Base-by-base conservation (phyloP, 1,140 invertebrate species). In the Tetramorium simillimum region DNA sequence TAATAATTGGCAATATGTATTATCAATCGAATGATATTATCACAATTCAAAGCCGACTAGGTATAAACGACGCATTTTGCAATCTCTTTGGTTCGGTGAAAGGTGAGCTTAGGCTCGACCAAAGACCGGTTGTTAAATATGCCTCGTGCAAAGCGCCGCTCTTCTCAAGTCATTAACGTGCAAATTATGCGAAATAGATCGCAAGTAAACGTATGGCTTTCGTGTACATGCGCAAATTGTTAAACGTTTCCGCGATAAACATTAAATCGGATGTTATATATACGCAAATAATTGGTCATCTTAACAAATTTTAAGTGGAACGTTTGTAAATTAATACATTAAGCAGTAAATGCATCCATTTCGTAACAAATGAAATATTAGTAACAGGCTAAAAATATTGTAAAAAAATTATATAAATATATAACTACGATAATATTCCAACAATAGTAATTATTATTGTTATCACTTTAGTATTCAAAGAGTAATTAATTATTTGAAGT, bases 101-200 rank as follows among this genome's bases (percentile, higher is more conserved):
- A 90, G 89, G 89, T 90, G 78, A 88, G 72, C 56, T 86, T 85
- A 89, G 85, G 78, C 77, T 86, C 85, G 85, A 85, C 72, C 72
- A 86, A 84, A 73, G 70, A 90, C 78, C 72, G 85, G 86, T 86
- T 60, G 58, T 75, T 58, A 78, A 72, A 67, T 53, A 72, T 7
- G 24, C 7, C 2, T 82, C 7, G 1, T 60, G 56, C 40, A 62
- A 62, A 73, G 14, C 28, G 67, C 53, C 53, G 53, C 53, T 84
- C 40, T 84, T 73, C 28, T 73, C 53, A 5, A 73, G 24, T 43
- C 43, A 84, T 84, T 75, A 75, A 70, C 9, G 69, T 73, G 43
- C 56, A 73, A 82, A 82, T 73, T 82, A 72, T 40, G 12, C n/a
- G 67, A 82, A 82, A 73, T 46, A 72, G 51, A 82, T 72, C 12